Evolutionary conservation across 2,113 vertebrate genomes (phyloP).

Genomic region (Climacteris rufus): DNA sequence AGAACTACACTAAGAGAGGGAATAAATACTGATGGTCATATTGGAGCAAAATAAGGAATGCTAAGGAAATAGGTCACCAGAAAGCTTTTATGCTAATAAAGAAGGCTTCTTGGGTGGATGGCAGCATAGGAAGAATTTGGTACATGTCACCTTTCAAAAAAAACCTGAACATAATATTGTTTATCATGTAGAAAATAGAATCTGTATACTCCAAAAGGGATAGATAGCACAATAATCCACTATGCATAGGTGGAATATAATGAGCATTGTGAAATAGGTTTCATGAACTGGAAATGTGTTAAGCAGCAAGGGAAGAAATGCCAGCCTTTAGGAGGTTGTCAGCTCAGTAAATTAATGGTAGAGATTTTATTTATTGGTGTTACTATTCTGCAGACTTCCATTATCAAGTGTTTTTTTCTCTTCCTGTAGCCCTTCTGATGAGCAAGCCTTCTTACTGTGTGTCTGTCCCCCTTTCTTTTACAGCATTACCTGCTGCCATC

Average conservation of each 20-base stretch:
- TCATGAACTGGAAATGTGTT: background rate
- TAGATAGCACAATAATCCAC: background rate
- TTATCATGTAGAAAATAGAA: background rate
- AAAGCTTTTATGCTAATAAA: background rate
- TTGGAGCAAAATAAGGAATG: background rate
- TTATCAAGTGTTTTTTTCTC: background rate
- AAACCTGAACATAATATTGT: fast-evolving
- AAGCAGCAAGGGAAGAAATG: background rate
- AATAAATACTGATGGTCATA: background rate
- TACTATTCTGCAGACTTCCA: background rate
- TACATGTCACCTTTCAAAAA: background rate
- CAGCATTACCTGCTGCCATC: background rate
- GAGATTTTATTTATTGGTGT: background rate
- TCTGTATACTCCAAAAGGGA: background rate
- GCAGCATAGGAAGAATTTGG: background rate
- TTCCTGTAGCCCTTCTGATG: background rate
- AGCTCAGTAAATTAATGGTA: background rate
- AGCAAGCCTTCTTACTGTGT: background rate
- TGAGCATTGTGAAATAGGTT: background rate
- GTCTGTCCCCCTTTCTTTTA: background rate
- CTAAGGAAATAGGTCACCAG: background rate
- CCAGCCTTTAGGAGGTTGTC: background rate
- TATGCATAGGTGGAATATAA: background rate
- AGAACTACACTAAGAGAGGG: background rate
- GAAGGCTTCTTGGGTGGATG: background rate